Percentiles rank a stretch among this genome's conserved stretches.
Evolutionary conservation across 53 echinoderm and acorn worm species (phyloP).

Genomic region (Mesocentrotus franciscanus): DNA sequence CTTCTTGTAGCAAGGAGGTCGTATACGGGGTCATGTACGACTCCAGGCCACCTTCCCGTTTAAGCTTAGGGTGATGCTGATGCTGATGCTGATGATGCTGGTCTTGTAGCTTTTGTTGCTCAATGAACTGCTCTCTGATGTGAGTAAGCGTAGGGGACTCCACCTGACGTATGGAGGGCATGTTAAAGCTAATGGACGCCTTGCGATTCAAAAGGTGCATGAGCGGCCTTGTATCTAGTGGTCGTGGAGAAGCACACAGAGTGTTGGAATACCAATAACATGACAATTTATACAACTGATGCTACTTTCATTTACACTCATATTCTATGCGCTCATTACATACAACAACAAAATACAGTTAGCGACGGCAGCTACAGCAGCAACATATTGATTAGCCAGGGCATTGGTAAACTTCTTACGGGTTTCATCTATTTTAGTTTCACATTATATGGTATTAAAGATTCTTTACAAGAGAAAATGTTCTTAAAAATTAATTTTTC

Average conservation of each 20-base stretch:
- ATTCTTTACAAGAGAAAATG: background rate
- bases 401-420: background rate
- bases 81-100: background rate
- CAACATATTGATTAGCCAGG: background rate
- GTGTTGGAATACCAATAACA: background rate
- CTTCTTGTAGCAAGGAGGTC: background rate
- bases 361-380: background rate
- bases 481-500: too few species aligned
- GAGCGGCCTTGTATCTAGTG: slow-evolving; percentile 62
- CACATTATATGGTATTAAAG: background rate
- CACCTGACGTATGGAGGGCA: slow-evolving; percentile 64
- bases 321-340: background rate
- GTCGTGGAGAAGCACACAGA: slow-evolving; percentile 56
- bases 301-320: background rate
- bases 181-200: slow-evolving; percentile 67
- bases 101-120: background rate
- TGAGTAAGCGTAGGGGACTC: slow-evolving; percentile 47
- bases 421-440: background rate
- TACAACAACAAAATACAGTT: background rate
- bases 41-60: slow-evolving; percentile 3
- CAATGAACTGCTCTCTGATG: background rate
- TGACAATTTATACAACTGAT: background rate
- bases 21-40: slow-evolving; percentile 15
- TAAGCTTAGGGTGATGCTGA: background rate
- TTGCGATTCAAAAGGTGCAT: slow-evolving; percentile 68